These are phyloP conservation scores for Stenodema calcarata DNA, from an alignment of 2,888 invertebrate genomes.

Conservation along the genomic window DNA sequence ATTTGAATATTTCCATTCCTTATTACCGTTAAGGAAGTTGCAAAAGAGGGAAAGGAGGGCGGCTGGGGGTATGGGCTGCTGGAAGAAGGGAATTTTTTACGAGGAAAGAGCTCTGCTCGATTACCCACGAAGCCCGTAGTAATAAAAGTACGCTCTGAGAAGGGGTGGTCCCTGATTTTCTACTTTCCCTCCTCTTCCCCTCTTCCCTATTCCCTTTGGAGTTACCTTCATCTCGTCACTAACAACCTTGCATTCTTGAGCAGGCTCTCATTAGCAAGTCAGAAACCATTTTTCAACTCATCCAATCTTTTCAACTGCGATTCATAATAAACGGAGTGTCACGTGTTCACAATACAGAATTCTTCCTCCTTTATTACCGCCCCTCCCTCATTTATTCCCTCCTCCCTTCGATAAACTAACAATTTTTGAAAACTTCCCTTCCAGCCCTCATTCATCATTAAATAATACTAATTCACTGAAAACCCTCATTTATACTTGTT, in stretches of 20 bases:
- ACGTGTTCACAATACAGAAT: constrained; percentile 6
- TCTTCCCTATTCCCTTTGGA: neutral
- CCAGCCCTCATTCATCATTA: neutral
- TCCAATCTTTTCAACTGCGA: constrained; percentile 26
- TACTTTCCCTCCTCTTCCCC: neutral
- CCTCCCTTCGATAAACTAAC: too few relatives aligned
- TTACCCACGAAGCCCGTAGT: constrained; percentile 42
- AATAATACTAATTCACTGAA: too few relatives aligned
- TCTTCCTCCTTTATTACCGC: neutral
- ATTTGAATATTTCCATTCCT: constrained; percentile 45
- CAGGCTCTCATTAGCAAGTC: constrained; percentile 46
- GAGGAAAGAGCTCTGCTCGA: constrained; percentile 35
- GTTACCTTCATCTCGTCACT: constrained; percentile 39
- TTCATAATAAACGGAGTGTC: constrained; percentile 32
- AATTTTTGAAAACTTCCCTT: neutral
- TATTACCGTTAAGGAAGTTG: constrained; percentile 12
- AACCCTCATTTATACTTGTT: too few relatives aligned
- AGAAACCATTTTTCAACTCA: constrained; percentile 32
- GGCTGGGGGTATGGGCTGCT: neutral
- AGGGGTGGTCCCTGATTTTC: neutral
- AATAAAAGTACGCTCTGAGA: constrained; percentile 24
- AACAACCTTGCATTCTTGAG: constrained; percentile 47
- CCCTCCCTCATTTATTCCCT: neutral
- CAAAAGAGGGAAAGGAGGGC: neutral
- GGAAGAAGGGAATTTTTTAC: neutral